Evolutionary conservation across 2,888 invertebrate genomes (phyloP).

Genomic region (Hemistola chrysoprasaria): DNA sequence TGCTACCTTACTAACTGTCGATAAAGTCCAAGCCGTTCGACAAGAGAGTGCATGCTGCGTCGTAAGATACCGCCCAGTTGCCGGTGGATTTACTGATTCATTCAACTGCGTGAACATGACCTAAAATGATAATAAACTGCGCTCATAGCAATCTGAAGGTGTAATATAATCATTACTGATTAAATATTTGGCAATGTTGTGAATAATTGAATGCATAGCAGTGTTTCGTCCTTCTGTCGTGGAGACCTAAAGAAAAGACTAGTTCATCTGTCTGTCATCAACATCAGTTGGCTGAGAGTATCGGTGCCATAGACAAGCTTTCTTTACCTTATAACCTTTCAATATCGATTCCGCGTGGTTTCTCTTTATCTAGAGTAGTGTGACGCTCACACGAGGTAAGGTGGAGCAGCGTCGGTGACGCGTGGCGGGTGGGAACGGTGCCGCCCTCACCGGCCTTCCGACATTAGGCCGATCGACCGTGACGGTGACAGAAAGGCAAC

Average conservation of each 20-base stretch:
- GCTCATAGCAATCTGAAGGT: background rate
- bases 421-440: constrained; percentile 61
- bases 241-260: no score
- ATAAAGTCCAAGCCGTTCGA: constrained; percentile 14
- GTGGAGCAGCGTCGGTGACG: constrained; percentile 35
- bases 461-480: constrained; percentile 29
- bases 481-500: constrained; percentile 29
- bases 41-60: constrained; percentile 18
- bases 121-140: constrained; percentile 30
- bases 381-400: constrained; percentile 49
- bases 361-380: constrained; percentile 54
- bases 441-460: constrained; percentile 36
- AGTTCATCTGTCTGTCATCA: no score
- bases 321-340: constrained; percentile 13
- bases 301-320: background rate
- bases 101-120: constrained; percentile 41
- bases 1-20: constrained; percentile 20
- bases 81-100: constrained; percentile 42
- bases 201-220: no score
- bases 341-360: constrained; percentile 35
- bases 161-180: constrained; percentile 2
- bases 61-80: constrained; percentile 36
- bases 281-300: no score
- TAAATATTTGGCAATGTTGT: constrained; percentile 1
- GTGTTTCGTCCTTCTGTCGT: no score